These are phyloP conservation scores for Thalassarche chlororhynchos DNA, from an alignment of 2,113 vertebrate genomes.

Conservation along the genomic window DNA sequence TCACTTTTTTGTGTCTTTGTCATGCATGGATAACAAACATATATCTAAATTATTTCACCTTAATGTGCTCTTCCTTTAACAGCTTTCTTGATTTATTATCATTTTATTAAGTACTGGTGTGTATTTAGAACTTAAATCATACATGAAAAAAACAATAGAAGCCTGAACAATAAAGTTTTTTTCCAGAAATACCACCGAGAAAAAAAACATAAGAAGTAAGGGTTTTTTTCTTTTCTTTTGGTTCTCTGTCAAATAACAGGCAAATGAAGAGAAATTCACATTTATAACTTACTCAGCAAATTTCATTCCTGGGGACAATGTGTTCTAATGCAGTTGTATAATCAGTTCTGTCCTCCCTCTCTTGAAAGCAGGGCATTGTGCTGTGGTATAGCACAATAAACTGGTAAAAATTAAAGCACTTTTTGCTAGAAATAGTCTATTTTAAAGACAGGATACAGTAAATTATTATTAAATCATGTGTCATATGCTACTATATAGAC, in stretches of 20 bases:
- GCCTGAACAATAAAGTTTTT: not conserved
- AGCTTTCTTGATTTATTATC: not conserved
- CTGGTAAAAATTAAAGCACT: constrained; percentile 31
- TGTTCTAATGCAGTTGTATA: constrained; percentile 29
- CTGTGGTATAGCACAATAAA: constrained; percentile 20
- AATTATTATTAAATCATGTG: not conserved
- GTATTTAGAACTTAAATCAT: not conserved
- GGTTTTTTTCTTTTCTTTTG: not conserved
- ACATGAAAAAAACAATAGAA: not conserved
- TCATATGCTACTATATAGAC: not conserved
- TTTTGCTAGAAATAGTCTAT: constrained; percentile 42
- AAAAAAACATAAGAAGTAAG: not conserved
- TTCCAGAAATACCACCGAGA: not conserved
- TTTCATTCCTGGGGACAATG: not conserved
- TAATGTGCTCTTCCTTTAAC: not conserved
- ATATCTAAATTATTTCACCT: not conserved
- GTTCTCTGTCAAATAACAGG: not conserved
- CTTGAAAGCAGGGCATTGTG: constrained; percentile 19
- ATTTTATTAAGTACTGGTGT: not conserved
- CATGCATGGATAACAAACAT: not conserved
- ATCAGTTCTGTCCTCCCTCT: constrained; percentile 48
- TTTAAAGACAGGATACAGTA: not conserved
- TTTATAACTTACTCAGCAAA: constrained; percentile 36
- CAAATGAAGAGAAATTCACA: constrained; percentile 5
- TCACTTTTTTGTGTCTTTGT: not conserved